Conservation (phyloP, 2,888 invertebrate genomes). For the Belgica antarctica region DNA sequence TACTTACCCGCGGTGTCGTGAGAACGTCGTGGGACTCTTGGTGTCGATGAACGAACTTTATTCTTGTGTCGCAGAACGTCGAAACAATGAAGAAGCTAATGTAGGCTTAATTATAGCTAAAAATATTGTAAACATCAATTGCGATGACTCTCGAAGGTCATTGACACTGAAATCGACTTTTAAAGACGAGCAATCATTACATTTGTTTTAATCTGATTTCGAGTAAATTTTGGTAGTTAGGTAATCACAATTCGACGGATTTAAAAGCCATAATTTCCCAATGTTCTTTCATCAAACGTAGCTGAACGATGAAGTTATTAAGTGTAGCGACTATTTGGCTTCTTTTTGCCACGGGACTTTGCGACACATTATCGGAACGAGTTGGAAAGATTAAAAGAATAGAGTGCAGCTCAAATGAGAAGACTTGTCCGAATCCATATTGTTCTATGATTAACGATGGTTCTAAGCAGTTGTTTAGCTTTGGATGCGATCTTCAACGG, state of each 20-base stretch:
- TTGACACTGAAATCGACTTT: conserved; percentile 6
- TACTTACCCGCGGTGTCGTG: not conserved
- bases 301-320: no score
- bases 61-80: not conserved
- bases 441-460: no score
- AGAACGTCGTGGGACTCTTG: conserved; percentile 5
- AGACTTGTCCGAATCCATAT: no score
- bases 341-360: no score
- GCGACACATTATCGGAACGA: no score
- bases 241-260: not conserved
- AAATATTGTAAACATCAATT: no score
- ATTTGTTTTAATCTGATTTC: not conserved
- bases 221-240: not conserved
- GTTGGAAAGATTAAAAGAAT: no score
- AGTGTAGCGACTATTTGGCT: no score
- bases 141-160: conserved; percentile 15
- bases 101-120: conserved; percentile 13
- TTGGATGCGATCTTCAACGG: no score
- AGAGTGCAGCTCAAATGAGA: no score
- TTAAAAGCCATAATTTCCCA: no score
- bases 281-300: not conserved
- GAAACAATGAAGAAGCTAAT: not conserved
- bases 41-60: not conserved
- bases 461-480: no score
- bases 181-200: conserved; percentile 1